Conservation (phyloP, 2,888 invertebrate species). For the Melieria omissa region DNA sequence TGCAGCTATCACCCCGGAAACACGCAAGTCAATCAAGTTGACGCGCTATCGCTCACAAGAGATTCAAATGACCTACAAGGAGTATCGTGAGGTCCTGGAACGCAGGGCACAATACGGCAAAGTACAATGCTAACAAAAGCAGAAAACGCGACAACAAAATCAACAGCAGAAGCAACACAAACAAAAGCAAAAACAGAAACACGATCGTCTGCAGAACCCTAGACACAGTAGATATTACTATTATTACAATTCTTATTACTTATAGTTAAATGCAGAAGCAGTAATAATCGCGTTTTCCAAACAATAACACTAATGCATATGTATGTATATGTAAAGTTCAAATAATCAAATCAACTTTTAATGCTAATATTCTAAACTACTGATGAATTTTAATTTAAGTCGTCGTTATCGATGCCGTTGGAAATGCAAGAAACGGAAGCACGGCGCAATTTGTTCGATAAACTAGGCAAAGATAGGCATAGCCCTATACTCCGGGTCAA, state of each 20-base stretch:
- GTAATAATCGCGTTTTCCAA: conserved; percentile 34
- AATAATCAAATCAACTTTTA: conserved; percentile 22
- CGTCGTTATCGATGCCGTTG: no score
- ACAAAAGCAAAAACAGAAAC: conserved; percentile 12
- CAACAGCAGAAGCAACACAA: conserved; percentile 32
- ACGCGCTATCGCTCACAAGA: conserved; percentile 98
- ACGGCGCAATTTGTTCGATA: no score
- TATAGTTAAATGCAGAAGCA: conserved; percentile 28
- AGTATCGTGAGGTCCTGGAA: conserved; percentile 71
- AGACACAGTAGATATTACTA: conserved; percentile 33
- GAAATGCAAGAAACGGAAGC: no score
- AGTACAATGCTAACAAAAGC: conserved; percentile 65
- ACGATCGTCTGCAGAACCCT: conserved; percentile 19
- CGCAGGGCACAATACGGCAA: conserved; percentile 63
- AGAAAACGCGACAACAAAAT: conserved; percentile 36
- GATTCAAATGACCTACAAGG: conserved; percentile 86
- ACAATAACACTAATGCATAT: conserved; percentile 24
- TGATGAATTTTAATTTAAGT: no score
- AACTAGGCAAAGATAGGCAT: no score
- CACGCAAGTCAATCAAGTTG: conserved; percentile 89
- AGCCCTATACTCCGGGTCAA: no score
- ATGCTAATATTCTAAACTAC: no score
- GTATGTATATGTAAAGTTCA: conserved; percentile 30
- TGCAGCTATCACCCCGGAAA: conserved; percentile 87
- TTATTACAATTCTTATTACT: conserved; percentile 36